These are phyloP conservation scores for Eutrigla gurnardus DNA, from an alignment of 2,797 vertebrate species.

Conservation along the genomic window DNA sequence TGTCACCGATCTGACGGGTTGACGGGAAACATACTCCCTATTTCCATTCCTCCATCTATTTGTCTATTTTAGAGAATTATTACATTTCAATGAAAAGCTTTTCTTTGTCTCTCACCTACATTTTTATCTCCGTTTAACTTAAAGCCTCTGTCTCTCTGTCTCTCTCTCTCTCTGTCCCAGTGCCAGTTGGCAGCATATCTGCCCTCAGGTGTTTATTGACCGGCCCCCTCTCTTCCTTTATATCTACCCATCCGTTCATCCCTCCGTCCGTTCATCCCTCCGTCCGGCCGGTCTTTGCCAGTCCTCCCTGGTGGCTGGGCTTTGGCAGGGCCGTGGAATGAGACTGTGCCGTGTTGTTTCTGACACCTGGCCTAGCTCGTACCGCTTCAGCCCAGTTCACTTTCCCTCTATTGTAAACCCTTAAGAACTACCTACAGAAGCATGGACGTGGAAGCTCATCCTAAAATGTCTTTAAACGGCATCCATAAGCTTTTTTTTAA, in stretches of 20 bases:
- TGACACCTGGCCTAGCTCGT: constrained; percentile 64
- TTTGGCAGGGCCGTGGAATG: constrained; percentile 62
- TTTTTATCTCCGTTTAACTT: constrained; percentile 47
- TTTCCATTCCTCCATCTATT: constrained; percentile 15
- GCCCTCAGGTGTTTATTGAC: constrained; percentile 81
- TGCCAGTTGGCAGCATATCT: constrained; percentile 72
- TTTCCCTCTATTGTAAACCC: constrained; percentile 42
- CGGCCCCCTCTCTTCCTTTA: constrained; percentile 60
- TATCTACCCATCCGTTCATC: constrained; percentile 65
- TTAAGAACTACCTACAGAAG: not conserved
- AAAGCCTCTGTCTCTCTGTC: constrained; percentile 37
- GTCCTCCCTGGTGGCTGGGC: constrained; percentile 63
- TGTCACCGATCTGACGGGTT: too few relatives aligned
- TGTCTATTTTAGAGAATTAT: constrained; percentile 22
- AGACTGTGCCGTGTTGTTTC: constrained; percentile 69
- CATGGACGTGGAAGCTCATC: not conserved
- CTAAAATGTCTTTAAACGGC: not conserved
- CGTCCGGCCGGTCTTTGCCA: constrained; percentile 69
- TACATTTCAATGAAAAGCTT: constrained; percentile 30
- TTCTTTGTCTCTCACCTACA: constrained; percentile 31
- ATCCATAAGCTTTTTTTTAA: not conserved
- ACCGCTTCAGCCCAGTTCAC: constrained; percentile 42
- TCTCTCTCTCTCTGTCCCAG: constrained; percentile 47
- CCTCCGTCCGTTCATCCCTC: constrained; percentile 62
- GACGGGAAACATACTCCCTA: not conserved